A percentile compares a stretch with the other conserved stretches of the same genome.
Evolutionary conservation across 2,113 vertebrate species (phyloP).

Genomic region (Dunckerocampus dactyliophorus): DNA sequence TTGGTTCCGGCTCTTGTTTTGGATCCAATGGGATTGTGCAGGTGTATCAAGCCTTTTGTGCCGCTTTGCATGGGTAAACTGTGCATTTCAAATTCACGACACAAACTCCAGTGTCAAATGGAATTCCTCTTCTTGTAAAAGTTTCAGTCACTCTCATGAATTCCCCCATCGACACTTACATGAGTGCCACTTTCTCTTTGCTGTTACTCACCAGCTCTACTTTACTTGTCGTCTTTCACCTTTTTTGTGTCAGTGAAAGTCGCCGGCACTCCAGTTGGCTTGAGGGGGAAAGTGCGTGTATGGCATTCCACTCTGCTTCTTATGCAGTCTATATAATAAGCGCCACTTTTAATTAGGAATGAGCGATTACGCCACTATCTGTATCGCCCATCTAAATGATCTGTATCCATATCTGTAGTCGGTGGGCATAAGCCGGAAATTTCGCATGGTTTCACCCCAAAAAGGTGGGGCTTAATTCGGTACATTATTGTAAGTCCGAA

Average conservation of each 20-base stretch:
- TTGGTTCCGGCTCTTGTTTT: too few relatives aligned
- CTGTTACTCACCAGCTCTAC: not conserved
- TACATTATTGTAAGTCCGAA: too few relatives aligned
- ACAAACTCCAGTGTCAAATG: not conserved
- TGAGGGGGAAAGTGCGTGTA: not conserved
- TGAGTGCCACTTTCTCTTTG: not conserved
- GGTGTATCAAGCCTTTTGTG: not conserved
- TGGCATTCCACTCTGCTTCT: not conserved
- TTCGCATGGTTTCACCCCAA: too few relatives aligned
- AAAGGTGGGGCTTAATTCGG: too few relatives aligned
- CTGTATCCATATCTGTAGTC: too few relatives aligned
- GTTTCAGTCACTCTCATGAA: not conserved
- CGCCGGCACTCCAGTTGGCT: not conserved
- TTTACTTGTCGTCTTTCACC: not conserved
- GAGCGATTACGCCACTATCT: too few relatives aligned
- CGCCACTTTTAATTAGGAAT: too few relatives aligned
- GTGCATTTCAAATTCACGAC: too few relatives aligned
- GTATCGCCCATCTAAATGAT: too few relatives aligned
- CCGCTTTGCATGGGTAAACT: not conserved
- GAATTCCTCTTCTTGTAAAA: not conserved
- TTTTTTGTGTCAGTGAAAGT: not conserved
- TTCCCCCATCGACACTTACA: not conserved
- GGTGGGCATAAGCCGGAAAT: too few relatives aligned
- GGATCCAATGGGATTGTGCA: too few relatives aligned
- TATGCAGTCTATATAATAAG: not conserved